Base-by-base conservation (phyloP, 2,797 vertebrate genomes). In the Sardinella longiceps region DNA sequence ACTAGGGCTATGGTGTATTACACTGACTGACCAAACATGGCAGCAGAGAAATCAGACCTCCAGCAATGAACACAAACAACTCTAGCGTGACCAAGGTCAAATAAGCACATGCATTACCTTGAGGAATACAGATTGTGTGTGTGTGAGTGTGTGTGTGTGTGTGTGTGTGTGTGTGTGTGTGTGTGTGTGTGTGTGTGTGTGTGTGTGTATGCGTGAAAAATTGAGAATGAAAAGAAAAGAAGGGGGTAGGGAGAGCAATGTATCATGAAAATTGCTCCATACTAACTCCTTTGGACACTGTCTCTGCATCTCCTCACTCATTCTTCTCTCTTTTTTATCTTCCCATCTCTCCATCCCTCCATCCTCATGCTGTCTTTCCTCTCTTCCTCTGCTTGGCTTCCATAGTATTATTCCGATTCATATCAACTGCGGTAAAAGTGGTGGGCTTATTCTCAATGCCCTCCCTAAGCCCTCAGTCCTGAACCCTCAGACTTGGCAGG, bases 101-200 rank as follows among this genome's bases (percentile, higher is more conserved):
- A 74, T 37, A 74, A 74, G 66, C 33, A 74, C 66, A 28, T 5
- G 33, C 66, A 74, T 74, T 74, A 74, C 66, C 66, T 74, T 20
- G 30, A 74, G 66, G 66, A 74, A 74, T 74, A 39, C 66, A 37
- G 11, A 74, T 20, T 51, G 23, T 70, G 46, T 84, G 37, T 84
- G 28, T 60, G 43, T 85, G 66, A 58, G 60, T 66, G 56, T 56
- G 48, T 83, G 60, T 70, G 80, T 18, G 10, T 48, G 28, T 80
- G 53, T 84, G 50, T 84, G 28, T 60, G 45, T 85, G 70, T 77
- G 80, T 56, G 80, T 58, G 39, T 84, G 50, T 74, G 60, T 20
- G 80, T 46, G 60, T 43, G 81, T 66, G 56, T 80, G 9, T 83
- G 82, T 80, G 51, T 53, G n/a, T 81, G 56, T 53, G 58, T 63